Conservation (phyloP, 2,888 invertebrate genomes). For the Diplazon laetatorius region DNA sequence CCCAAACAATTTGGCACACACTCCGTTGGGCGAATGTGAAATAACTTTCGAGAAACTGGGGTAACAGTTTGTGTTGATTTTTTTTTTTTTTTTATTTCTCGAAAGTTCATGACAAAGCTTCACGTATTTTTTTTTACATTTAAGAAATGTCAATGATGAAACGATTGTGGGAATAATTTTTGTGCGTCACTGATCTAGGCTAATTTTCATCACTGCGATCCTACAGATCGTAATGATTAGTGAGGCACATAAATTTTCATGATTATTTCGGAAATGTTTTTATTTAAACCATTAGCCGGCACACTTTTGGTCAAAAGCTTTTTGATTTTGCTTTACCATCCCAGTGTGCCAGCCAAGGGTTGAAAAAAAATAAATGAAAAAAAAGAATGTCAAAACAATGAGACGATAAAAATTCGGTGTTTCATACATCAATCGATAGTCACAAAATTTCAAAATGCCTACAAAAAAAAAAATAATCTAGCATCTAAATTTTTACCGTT, state of each 20-base stretch:
- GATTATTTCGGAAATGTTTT: slow-evolving; percentile 18
- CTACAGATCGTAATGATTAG: slow-evolving; percentile 37
- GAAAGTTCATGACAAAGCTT: slow-evolving; percentile 44
- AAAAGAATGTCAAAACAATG: not conserved
- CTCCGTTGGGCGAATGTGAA: slow-evolving; percentile 46
- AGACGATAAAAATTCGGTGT: slow-evolving; percentile 44
- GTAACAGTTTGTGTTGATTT: slow-evolving; percentile 27
- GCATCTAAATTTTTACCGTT: slow-evolving; percentile 48
- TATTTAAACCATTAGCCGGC: slow-evolving; percentile 2
- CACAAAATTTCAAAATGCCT: slow-evolving; percentile 53
- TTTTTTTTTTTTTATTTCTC: slow-evolving; percentile 50
- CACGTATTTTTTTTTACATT: slow-evolving; percentile 47
- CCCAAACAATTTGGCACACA: slow-evolving; percentile 47
- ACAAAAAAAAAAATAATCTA: slow-evolving; percentile 49
- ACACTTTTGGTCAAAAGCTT: too few species aligned
- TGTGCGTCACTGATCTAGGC: slow-evolving; percentile 42
- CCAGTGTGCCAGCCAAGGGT: too few species aligned
- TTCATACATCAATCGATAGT: slow-evolving; percentile 46
- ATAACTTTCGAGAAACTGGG: slow-evolving; percentile 53
- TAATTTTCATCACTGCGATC: slow-evolving; percentile 17
- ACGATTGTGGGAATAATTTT: slow-evolving; percentile 43
- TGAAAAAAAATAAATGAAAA: slow-evolving; percentile 37
- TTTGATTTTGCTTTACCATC: too few species aligned
- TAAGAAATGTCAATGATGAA: slow-evolving; percentile 38
- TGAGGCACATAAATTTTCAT: slow-evolving; percentile 49